These are phyloP conservation scores for Tipula confusa DNA, from an alignment of 2,888 invertebrate species.

Conservation along the genomic window DNA sequence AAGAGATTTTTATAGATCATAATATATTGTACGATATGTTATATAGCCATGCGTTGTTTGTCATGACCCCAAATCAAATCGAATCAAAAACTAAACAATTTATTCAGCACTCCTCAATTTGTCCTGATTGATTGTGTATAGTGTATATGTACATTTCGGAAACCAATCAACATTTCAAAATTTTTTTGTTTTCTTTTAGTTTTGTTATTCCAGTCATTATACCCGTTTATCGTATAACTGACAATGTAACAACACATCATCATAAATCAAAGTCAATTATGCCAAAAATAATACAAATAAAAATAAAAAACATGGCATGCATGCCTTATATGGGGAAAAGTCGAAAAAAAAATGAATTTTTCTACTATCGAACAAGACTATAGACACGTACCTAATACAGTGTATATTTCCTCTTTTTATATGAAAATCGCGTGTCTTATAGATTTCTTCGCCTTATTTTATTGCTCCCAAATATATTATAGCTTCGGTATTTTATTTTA, in stretches of 20 bases:
- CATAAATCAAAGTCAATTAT: constrained; percentile 25
- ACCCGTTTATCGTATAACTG: not conserved
- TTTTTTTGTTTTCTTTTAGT: not conserved
- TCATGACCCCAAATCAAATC: constrained; percentile 12
- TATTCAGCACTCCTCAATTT: constrained; percentile 20
- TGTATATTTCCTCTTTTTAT: not conserved
- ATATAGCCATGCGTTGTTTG: not conserved
- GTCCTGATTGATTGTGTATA: constrained; percentile 12
- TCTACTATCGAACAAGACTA: not conserved
- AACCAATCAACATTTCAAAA: constrained; percentile 14
- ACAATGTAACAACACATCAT: constrained; percentile 12
- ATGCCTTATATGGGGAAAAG: not conserved
- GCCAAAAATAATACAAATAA: too few species aligned
- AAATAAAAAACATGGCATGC: constrained; percentile 25
- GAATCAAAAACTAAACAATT: constrained; percentile 5
- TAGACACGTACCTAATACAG: not conserved
- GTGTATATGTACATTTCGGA: not conserved
- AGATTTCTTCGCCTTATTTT: constrained; percentile 12
- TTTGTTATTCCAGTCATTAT: not conserved
- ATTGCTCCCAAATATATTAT: not conserved
- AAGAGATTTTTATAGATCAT: not conserved
- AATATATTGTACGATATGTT: not conserved
- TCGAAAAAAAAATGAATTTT: constrained; percentile 9
- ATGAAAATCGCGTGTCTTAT: constrained; percentile 20
- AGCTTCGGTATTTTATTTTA: not conserved